Evolutionary conservation across 2,888 invertebrate genomes (phyloP), one percentile per base, ranked within the genome.

Genomic region (Microctonus aethiopoides): DNA sequence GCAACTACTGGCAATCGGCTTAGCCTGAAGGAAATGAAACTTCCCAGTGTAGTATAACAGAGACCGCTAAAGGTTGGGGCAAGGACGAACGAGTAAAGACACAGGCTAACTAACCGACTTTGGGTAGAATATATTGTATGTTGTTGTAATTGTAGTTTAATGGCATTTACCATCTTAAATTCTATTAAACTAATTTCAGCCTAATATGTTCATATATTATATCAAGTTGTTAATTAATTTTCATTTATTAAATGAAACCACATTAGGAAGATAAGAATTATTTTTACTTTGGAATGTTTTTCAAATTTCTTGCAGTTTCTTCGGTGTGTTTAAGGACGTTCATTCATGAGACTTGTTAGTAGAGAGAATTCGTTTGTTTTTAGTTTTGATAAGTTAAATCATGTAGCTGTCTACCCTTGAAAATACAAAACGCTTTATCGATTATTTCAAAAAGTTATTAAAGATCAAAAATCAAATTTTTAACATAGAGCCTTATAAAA

Each of bases 1-100:
- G 77, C 76, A 79, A 77, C 74, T 81, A 83, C 78, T 81, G 57
- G 65, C 59, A 74, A 75, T 75, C 75, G 73, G 75, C 74, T 75
- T 75, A 73, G 29, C 72, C 57, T 66, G 63, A 68, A 71, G 67
- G 71, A 71, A 73, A 67, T 69, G 63, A 73, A 75, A 75, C 72
- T 75, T 75, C 22, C 65, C 16, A 16, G 46, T 46, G 63, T 65
- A 75, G 72, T 74, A 74, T 72, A 73, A 68, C 70, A 32, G 39
- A 26, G 11, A 32, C 10, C 46, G 16, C 20, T 46, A 5, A 46
- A 7, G 20, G 46, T 46, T 46, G 20, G 16, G 9, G 7, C 16
- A 46, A 46, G 46, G 46, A 29, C 24, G 54, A 24, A 29, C 24
- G 26, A 54, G 7, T 29, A n/a, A n/a, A 26, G 54, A 29, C 54